phyloP scores from a whole-genome alignment of 1,140 invertebrate species.

The Pseudomyrmex gracilis region DNA sequence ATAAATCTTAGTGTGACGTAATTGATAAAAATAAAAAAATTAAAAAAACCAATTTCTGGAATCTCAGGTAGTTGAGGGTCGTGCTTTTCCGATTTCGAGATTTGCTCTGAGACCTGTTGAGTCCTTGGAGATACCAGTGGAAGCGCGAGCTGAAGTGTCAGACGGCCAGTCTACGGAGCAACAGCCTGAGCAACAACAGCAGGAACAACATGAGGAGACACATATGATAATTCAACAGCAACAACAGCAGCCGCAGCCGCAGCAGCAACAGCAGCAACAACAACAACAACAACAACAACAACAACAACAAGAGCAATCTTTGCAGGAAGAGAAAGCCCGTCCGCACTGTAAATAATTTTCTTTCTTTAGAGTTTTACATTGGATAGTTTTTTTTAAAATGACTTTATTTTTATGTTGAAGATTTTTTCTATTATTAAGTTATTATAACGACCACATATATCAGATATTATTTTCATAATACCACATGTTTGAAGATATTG shows the following conservation, averaged over 20 bases:
- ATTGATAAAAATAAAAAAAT: not conserved
- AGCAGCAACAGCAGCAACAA: conserved; percentile 67
- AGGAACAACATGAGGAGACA: conserved; percentile 73
- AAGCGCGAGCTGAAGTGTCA: conserved; percentile 78
- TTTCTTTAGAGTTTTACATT: not conserved
- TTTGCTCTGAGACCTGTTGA: conserved; percentile 79
- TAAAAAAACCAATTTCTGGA: not conserved
- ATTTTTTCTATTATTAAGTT: not conserved
- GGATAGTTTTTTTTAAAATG: too few relatives aligned
- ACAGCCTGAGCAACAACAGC: conserved; percentile 80
- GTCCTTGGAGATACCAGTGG: conserved; percentile 80
- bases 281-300: conserved; percentile 67
- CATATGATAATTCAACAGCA: conserved; percentile 77
- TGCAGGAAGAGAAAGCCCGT: conserved; percentile 83
- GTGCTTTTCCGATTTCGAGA: conserved; percentile 78
- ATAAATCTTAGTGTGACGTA: not conserved
- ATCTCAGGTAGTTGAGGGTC: conserved; percentile 79
- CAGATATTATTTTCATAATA: too few relatives aligned
- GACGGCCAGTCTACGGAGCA: conserved; percentile 73
- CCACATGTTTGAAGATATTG: not conserved
- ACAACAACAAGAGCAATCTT: conserved; percentile 68
- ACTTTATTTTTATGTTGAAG: too few relatives aligned
- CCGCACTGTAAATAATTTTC: conserved; percentile 87
- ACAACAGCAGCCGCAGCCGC: conserved; percentile 49
- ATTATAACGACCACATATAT: not conserved